A percentile compares a stretch with the other conserved stretches of the same genome.
Evolutionary conservation across 2,888 invertebrate genomes (phyloP).

Genomic region (Diabrotica balteata): DNA sequence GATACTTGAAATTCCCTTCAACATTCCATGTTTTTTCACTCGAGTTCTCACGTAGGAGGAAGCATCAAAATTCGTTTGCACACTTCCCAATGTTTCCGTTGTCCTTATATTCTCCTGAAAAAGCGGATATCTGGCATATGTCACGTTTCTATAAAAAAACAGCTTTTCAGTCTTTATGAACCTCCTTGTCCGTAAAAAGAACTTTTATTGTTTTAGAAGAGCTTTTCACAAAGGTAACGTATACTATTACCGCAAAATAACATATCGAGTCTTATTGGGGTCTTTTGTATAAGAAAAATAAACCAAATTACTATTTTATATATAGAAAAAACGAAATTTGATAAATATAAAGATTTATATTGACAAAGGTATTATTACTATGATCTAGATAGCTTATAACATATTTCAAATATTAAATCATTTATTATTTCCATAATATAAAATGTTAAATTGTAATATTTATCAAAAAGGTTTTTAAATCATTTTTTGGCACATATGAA

Average conservation of each 20-base stretch:
- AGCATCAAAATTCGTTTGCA: slow-evolving; percentile 22
- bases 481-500: too few relatives aligned
- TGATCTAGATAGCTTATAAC: too few relatives aligned
- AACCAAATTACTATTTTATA: too few relatives aligned
- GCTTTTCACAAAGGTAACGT: not conserved
- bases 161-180: slow-evolving; percentile 19
- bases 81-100: slow-evolving; percentile 21
- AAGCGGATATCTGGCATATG: slow-evolving; percentile 22
- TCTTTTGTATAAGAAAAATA: too few relatives aligned
- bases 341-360: too few relatives aligned
- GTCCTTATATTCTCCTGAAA: slow-evolving; percentile 18
- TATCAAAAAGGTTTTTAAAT: too few relatives aligned
- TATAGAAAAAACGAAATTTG: too few relatives aligned
- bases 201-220: slow-evolving; percentile 10
- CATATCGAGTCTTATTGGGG: too few relatives aligned
- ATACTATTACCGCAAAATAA: not conserved
- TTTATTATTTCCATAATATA: too few relatives aligned
- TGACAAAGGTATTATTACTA: too few relatives aligned
- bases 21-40: slow-evolving; percentile 13
- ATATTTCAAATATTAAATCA: too few relatives aligned
- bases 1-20: slow-evolving; percentile 12
- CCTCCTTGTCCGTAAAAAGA: slow-evolving; percentile 7
- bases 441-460: too few relatives aligned
- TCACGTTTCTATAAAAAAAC: slow-evolving; percentile 23
- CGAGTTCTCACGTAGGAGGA: slow-evolving; percentile 17